Evolutionary conservation across 2,113 vertebrate species (phyloP).

Genomic region (Rhipidura dahli): DNA sequence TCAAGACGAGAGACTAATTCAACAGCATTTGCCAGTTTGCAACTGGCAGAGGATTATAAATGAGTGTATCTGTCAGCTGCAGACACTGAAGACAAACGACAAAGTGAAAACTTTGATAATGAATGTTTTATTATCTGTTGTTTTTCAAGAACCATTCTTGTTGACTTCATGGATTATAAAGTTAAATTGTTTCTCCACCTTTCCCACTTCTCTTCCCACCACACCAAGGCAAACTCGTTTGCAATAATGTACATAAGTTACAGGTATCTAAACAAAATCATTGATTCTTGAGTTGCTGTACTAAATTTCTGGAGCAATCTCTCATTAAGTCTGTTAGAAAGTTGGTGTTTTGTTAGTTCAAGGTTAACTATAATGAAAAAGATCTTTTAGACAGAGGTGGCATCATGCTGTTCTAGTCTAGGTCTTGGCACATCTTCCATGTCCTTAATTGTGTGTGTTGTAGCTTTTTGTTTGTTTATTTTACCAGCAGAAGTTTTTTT

Average conservation of each 20-base stretch:
- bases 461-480: neutral
- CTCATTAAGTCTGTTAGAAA: neutral
- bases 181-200: neutral
- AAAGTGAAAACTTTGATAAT: conserved; percentile 48
- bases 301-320: neutral
- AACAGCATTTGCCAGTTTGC: conserved; percentile 6
- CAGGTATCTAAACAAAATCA: neutral
- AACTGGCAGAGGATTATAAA: conserved; percentile 29
- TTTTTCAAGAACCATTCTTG: conserved; percentile 25
- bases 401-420: neutral
- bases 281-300: neutral
- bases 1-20: neutral
- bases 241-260: neutral
- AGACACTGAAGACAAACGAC: conserved; percentile 32
- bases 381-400: neutral
- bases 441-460: neutral
- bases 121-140: conserved; percentile 11
- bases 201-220: neutral
- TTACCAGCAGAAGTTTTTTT: neutral
- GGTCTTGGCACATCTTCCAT: neutral
- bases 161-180: conserved; percentile 16
- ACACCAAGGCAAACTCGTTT: neutral
- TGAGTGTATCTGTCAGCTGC: conserved; percentile 48
- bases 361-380: neutral
- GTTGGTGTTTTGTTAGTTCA: neutral